Conservation (phyloP, 2,797 vertebrate species). For the Cynopterus sphinx region DNA sequence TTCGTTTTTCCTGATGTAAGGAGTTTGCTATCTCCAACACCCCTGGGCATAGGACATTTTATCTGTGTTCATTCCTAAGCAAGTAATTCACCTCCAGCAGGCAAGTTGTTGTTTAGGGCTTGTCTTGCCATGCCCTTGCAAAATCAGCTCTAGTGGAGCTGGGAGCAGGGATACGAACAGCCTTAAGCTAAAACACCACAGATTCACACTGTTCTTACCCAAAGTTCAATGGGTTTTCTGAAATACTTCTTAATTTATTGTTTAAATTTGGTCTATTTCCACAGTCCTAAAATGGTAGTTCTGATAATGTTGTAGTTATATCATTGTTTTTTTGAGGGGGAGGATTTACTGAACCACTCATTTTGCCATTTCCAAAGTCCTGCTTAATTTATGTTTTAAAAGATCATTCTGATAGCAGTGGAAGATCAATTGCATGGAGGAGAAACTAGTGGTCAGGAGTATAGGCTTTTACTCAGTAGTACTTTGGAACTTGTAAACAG, state of each 20-base stretch:
- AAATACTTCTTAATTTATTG: constrained; percentile 41
- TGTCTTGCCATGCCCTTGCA: constrained; percentile 31
- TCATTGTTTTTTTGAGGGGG: neutral
- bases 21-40: constrained; percentile 48
- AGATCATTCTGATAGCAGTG: constrained; percentile 28
- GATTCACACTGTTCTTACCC: neutral
- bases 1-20: neutral
- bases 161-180: neutral
- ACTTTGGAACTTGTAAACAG: constrained; percentile 36
- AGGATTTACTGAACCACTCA: constrained; percentile 39
- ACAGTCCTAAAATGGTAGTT: constrained; percentile 32
- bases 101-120: constrained; percentile 22
- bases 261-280: constrained; percentile 18
- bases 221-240: constrained; percentile 21
- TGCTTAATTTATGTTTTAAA: constrained; percentile 51
- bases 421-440: neutral
- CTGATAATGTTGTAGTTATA: constrained; percentile 43
- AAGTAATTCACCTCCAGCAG: constrained; percentile 47
- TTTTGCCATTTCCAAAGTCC: neutral
- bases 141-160: constrained; percentile 19
- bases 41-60: neutral
- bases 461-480: constrained; percentile 43
- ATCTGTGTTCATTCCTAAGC: constrained; percentile 10
- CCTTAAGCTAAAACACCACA: constrained; percentile 3
- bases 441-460: neutral